Base-by-base conservation (phyloP, 2,113 vertebrate species). In the Lamprologus tigripictilis region DNA sequence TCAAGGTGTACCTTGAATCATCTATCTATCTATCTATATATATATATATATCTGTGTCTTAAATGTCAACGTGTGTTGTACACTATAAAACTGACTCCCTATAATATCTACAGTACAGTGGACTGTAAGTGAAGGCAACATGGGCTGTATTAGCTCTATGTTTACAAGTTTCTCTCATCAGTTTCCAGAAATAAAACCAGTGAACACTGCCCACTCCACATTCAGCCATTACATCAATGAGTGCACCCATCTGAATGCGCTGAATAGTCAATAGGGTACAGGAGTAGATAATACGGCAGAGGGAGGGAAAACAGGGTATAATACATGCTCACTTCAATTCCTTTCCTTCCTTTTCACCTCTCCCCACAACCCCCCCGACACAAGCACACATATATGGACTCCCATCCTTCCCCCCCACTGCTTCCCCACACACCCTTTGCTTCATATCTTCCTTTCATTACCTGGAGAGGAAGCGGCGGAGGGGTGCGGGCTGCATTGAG, bases 361-460 rank as follows among this genome's bases (percentile, higher is more conserved):
- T 33, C 47, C 4, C 35, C n/a, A 13, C 26, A 61, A 61, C 8
- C 7, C 9, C 11, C 7, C 4, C 7, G 16, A 14, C 54, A 14
- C 63, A 37, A 37, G 21, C n/a, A 23, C 66, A 23, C 66, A 42
- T 21, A 42, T 21, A 71, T 2, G 5, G 37, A 42, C 37, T 13
- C 35, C 63, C 7, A 40, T 68, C 63, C 63, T 13, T 5, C 11
- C 49, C 35, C 8, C 9, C 26, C 26, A 3, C 42, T n/a, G 28
- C 81, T 12, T 13, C 73, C 76, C 37, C 81, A 61, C 33, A 76
- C 81, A 42, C 53, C 49, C 86, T 61, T 68, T 10, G 42, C 79
- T 89, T 91, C 90, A 92, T 92, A 91, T 92, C 92, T 95, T 83
- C 84, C 85, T 94, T 96, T 95, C 93, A 94, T 95, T 94, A 96